phyloP scores from a whole-genome alignment of 2,113 vertebrate species.

The Ptyas mucosa region DNA sequence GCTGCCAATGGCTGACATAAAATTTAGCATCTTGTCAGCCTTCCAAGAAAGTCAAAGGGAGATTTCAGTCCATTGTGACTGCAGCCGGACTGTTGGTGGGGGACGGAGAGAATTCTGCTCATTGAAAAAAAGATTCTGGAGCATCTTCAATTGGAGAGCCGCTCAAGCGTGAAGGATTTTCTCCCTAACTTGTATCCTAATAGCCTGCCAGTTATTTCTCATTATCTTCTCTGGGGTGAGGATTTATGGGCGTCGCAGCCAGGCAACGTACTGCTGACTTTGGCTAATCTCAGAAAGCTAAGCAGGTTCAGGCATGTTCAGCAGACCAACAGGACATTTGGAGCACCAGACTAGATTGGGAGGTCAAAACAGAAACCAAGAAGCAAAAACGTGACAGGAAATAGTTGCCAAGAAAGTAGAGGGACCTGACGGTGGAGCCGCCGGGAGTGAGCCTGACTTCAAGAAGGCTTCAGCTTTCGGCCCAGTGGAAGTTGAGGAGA shows the following conservation, averaged over 20 bases:
- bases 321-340: not conserved
- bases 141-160: not conserved
- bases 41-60: not conserved
- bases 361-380: not conserved
- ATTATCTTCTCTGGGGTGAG: not conserved
- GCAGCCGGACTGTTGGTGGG: not conserved
- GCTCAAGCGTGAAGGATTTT: not conserved
- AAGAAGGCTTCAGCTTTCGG: not conserved
- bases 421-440: not conserved
- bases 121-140: not conserved
- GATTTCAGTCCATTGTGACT: not conserved
- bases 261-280: not conserved
- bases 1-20: constrained; percentile 26
- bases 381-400: not conserved
- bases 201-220: not conserved
- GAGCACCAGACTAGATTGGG: not conserved
- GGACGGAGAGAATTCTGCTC: not conserved
- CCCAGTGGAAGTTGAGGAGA: not conserved
- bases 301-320: not conserved
- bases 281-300: not conserved
- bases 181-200: not conserved
- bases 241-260: not conserved
- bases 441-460: not conserved
- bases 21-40: not conserved
- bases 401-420: not conserved